Evolutionary conservation across 2,888 invertebrate species (phyloP).

Genomic region (Sthenelais limicola): DNA sequence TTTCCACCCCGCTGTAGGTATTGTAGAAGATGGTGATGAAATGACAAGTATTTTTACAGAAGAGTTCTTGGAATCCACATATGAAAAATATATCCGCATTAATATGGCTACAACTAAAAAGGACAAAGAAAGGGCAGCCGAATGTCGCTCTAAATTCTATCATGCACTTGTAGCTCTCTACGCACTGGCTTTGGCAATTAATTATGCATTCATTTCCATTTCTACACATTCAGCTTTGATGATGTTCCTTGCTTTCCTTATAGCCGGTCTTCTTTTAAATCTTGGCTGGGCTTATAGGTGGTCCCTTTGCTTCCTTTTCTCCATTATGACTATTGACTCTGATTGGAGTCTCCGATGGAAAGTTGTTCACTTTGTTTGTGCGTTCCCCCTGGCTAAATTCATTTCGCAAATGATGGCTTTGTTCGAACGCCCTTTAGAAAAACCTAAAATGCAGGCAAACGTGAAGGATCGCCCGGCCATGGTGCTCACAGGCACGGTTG

Average conservation of each 20-base stretch:
- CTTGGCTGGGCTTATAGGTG: slow-evolving; percentile 30
- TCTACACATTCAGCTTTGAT: neutral
- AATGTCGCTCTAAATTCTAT: slow-evolving; percentile 16
- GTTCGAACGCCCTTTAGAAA: slow-evolving; percentile 15
- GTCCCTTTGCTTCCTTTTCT: slow-evolving; percentile 19
- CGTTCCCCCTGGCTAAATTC: slow-evolving; percentile 21
- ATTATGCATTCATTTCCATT: slow-evolving; percentile 6
- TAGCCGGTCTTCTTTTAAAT: slow-evolving; percentile 12
- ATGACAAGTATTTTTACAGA: slow-evolving; percentile 12
- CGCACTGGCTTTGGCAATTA: neutral
- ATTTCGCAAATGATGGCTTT: slow-evolving; percentile 23
- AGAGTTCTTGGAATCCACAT: slow-evolving; percentile 16
- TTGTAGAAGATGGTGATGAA: neutral
- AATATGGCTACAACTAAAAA: slow-evolving; percentile 21
- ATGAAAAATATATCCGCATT: slow-evolving; percentile 19
- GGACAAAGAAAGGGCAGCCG: slow-evolving; percentile 20
- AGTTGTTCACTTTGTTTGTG: slow-evolving; percentile 5
- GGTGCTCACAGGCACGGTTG: neutral
- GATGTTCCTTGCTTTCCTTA: slow-evolving; percentile 19
- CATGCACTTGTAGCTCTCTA: slow-evolving; percentile 17
- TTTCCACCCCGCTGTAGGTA: no score
- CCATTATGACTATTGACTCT: slow-evolving; percentile 4
- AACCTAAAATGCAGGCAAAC: neutral
- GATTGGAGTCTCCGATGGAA: slow-evolving; percentile 18
- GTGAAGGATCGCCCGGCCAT: neutral